Evolutionary conservation across 2,888 invertebrate genomes (phyloP).

Genomic region (Parnassius mnemosyne): DNA sequence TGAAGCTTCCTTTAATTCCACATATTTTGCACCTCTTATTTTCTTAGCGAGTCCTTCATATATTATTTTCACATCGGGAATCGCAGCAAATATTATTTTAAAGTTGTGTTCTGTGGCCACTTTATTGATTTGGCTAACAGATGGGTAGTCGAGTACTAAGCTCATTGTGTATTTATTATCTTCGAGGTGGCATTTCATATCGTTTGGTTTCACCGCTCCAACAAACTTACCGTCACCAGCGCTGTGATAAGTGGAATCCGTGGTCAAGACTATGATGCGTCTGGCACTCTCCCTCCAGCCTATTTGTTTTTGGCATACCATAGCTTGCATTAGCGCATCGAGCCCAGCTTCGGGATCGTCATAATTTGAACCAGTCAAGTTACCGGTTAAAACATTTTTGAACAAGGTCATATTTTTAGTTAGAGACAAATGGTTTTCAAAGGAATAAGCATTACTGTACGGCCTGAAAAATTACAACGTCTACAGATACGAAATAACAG

Average conservation of each 20-base stretch:
- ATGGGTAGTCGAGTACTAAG: constrained; percentile 86
- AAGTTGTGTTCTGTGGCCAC: constrained; percentile 84
- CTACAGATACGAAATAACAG: constrained; percentile 83
- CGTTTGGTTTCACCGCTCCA: constrained; percentile 85
- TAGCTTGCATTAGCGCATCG: constrained; percentile 90
- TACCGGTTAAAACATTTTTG: constrained; percentile 78
- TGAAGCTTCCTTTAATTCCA: constrained; percentile 51
- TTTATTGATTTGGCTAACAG: constrained; percentile 84
- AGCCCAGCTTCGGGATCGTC: constrained; percentile 91
- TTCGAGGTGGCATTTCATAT: constrained; percentile 84
- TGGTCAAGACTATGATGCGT: constrained; percentile 88
- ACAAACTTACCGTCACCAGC: constrained; percentile 88
- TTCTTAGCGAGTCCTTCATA: constrained; percentile 80
- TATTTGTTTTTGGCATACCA: constrained; percentile 83
- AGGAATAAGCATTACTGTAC: constrained; percentile 74
- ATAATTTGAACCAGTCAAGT: constrained; percentile 52
- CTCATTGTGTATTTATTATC: constrained; percentile 77
- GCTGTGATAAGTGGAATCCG: constrained; percentile 87
- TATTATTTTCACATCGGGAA: constrained; percentile 47
- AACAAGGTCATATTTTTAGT: constrained; percentile 78
- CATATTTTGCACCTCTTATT: constrained; percentile 85
- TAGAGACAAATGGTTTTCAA: constrained; percentile 86
- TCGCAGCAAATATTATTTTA: constrained; percentile 89
- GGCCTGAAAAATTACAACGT: constrained; percentile 69
- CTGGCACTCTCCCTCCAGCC: constrained; percentile 89